Percentiles rank a stretch among this genome's conserved stretches.
Evolutionary conservation across 2,797 vertebrate genomes (phyloP).

Genomic region (Hypotaenidia philippensis): DNA sequence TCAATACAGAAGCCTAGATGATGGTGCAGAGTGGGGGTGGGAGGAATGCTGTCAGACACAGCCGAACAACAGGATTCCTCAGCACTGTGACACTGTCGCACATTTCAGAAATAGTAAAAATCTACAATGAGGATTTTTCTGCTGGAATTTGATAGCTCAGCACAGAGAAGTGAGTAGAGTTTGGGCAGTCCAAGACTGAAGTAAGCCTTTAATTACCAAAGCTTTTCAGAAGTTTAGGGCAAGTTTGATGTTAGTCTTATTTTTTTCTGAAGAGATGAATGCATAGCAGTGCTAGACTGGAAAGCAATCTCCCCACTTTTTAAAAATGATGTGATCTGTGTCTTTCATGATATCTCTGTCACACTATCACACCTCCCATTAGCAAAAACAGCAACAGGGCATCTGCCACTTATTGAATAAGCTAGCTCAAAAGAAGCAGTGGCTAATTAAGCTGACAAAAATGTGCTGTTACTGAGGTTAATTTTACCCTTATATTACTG

Average conservation of each 20-base stretch:
- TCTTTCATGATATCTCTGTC: neutral
- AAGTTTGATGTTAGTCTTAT: neutral
- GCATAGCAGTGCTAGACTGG: neutral
- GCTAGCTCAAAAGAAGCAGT: neutral
- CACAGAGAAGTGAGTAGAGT: neutral
- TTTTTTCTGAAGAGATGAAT: neutral
- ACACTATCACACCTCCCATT: neutral
- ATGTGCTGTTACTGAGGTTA: neutral
- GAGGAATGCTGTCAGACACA: neutral
- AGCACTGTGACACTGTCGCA: fast-evolving
- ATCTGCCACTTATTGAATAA: neutral
- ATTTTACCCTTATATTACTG: neutral
- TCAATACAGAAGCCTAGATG: neutral
- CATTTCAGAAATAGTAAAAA: neutral
- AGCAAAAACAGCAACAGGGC: neutral
- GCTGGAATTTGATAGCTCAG: neutral
- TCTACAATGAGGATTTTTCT: neutral
- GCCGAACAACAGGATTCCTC: neutral
- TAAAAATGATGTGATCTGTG: neutral
- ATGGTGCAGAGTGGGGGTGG: neutral
- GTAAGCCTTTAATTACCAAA: neutral
- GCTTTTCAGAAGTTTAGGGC: neutral
- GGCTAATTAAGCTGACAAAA: neutral
- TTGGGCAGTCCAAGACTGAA: neutral
- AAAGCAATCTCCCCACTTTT: neutral